Evolutionary conservation across 1,140 invertebrate genomes (phyloP).

Genomic region (Bombus pyrosoma): DNA sequence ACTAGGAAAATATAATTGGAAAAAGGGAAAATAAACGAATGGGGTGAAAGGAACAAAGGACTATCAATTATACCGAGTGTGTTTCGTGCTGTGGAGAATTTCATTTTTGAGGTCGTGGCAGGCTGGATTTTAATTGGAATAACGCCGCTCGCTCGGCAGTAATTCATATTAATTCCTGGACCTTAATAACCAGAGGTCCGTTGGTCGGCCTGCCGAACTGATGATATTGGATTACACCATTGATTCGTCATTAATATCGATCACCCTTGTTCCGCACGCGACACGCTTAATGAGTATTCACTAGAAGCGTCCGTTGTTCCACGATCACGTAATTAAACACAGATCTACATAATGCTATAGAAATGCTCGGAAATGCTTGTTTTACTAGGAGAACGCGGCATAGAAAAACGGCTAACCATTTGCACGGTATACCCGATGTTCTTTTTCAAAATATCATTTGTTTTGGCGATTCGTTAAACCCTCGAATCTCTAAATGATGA

Average conservation of each 20-base stretch:
- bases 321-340: slow-evolving; percentile 45
- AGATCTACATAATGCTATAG: slow-evolving; percentile 32
- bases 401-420: neutral
- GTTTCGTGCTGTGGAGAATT: neutral
- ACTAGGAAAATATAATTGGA: neutral
- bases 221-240: slow-evolving; percentile 54
- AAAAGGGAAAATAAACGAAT: neutral
- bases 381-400: too few relatives aligned
- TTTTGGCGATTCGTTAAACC: too few relatives aligned
- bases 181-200: slow-evolving; percentile 34
- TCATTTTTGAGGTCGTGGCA: slow-evolving; percentile 25
- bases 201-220: slow-evolving; percentile 20
- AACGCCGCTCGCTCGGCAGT: slow-evolving; percentile 43
- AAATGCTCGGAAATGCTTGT: neutral
- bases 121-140: slow-evolving; percentile 46
- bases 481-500: too few relatives aligned
- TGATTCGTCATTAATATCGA: slow-evolving; percentile 55
- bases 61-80: slow-evolving; percentile 20
- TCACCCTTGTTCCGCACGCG: slow-evolving; percentile 14
- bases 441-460: too few relatives aligned
- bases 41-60: neutral
- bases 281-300: slow-evolving; percentile 45
- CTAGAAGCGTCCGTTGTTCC: slow-evolving; percentile 30
- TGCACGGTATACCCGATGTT: neutral
- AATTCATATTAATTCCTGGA: slow-evolving; percentile 54